A percentile compares a stretch with the other conserved stretches of the same genome.
Conservation (phyloP, 2,113 vertebrate species). For the Scalopus aquaticus region DNA sequence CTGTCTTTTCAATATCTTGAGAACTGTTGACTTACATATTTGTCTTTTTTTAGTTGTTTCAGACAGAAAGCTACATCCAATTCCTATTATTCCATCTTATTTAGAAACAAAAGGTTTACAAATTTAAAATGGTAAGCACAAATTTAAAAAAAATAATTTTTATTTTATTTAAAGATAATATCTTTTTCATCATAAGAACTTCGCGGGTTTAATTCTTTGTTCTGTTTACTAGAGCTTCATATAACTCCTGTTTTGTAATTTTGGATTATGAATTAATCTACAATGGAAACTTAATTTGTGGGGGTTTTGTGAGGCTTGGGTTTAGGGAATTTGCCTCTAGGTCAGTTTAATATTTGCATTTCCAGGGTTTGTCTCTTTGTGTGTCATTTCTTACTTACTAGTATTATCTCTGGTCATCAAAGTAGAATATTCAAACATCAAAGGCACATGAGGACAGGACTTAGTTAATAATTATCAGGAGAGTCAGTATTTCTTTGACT, state of each 20-base stretch:
- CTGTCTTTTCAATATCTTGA: not conserved
- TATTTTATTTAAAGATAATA: no score
- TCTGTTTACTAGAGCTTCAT: not conserved
- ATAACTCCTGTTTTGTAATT: not conserved
- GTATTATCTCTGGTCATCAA: not conserved
- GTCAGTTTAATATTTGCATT: not conserved
- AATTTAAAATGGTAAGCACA: not conserved
- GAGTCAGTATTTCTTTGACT: not conserved
- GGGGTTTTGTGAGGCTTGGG: not conserved
- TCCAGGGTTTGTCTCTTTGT: not conserved
- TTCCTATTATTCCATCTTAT: not conserved
- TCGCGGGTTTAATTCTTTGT: not conserved
- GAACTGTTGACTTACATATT: not conserved
- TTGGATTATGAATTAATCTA: slow-evolving; percentile 9
- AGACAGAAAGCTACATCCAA: not conserved
- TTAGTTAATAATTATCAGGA: not conserved
- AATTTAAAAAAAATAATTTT: not conserved
- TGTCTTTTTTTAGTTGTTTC: not conserved
- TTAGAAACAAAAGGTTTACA: not conserved
- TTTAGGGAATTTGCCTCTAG: not conserved
- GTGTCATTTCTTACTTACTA: not conserved
- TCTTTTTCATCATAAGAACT: not conserved
- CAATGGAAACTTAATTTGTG: not conserved
- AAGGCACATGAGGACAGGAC: not conserved
- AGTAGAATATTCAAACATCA: not conserved